Base-by-base conservation (phyloP, 2,113 vertebrate species). In the Amblyornis subalaris region DNA sequence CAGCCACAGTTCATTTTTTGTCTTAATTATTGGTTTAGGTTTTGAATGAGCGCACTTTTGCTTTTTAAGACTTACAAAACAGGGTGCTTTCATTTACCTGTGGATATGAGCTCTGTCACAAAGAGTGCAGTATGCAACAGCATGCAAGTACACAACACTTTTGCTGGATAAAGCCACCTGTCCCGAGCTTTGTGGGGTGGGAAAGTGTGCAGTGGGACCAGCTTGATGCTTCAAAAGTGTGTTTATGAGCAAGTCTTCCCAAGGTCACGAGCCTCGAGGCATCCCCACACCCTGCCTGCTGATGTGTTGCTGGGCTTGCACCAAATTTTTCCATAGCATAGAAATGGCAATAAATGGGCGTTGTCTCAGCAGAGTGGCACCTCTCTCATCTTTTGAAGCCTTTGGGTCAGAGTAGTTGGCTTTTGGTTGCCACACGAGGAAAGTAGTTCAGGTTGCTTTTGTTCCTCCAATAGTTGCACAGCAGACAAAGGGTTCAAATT, bases 1-100 rank as follows among this genome's bases (percentile, higher is more conserved):
- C 10, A 44, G 11, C 21, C 14, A 40, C 15, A 13, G 12, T 24
- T 47, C 35, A 17, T 3, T 87, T 91, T 85, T 67, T 58, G 3
- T 44, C 66, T 51, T 60, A 19, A 16, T 58, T 74, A 44, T 26
- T 79, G 25, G 44, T 83, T 58, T 66, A 58, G 16, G 7, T 45
- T 88, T 86, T 69, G 36, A 72, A 5, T 40, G 67, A 86, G 22
- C 7, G 11, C 9, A 21, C 3, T 35, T 69, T 14, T 65, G 16
- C 58, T 57, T 76, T 83, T 51, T 57, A 47, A 84, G n/a, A 25
- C 10, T 33, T 48, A 36, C 31, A 79, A 66, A 23, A 7, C 0
- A 0, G 2, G 5, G 2, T 0, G 6, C 3, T 44, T 58, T 6
- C 7, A 19, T 74, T 62, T 50, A 36, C 15, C 7, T 16, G 3